A percentile compares a stretch with the other conserved stretches of the same genome.
phyloP scores from a whole-genome alignment of 2,797 vertebrate genomes.

The Sebastolobus alascanus region DNA sequence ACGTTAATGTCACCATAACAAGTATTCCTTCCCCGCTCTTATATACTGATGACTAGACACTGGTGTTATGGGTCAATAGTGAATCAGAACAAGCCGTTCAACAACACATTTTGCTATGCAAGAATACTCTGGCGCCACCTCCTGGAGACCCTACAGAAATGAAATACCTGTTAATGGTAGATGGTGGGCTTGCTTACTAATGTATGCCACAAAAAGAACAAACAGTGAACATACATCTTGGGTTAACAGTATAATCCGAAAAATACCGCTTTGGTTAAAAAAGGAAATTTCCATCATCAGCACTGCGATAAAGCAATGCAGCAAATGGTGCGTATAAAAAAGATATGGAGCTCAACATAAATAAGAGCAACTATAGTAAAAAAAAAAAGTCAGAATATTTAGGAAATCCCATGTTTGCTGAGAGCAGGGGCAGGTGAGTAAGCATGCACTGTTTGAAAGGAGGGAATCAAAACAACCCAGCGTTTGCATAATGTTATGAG shows the following conservation, averaged over 20 bases:
- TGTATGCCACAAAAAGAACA: constrained; percentile 7
- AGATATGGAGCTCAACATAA: constrained; percentile 47
- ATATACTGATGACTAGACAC: constrained; percentile 4
- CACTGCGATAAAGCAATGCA: constrained; percentile 44
- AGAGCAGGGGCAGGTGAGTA: constrained; percentile 5
- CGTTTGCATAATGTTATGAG: constrained; percentile 84
- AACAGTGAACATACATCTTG: constrained; percentile 14
- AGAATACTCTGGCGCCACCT: constrained; percentile 60
- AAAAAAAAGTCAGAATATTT: constrained; percentile 21
- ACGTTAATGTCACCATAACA: neutral
- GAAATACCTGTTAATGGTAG: constrained; percentile 24
- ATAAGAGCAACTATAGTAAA: constrained; percentile 34
- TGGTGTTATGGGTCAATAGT: neutral
- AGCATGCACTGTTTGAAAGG: constrained; percentile 24
- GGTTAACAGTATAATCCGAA: constrained; percentile 46
- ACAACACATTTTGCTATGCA: neutral
- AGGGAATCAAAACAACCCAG: constrained; percentile 58
- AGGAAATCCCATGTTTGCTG: constrained; percentile 7
- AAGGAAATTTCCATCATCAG: constrained; percentile 36
- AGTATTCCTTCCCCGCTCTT: constrained; percentile 6
- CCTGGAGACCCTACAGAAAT: constrained; percentile 53
- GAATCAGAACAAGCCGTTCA: constrained; percentile 1
- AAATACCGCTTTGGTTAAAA: constrained; percentile 76
- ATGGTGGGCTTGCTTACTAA: constrained; percentile 18
- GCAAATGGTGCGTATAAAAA: constrained; percentile 56